Evolutionary conservation across 2,888 invertebrate species (phyloP).

Genomic region (Stramonita haemastoma): DNA sequence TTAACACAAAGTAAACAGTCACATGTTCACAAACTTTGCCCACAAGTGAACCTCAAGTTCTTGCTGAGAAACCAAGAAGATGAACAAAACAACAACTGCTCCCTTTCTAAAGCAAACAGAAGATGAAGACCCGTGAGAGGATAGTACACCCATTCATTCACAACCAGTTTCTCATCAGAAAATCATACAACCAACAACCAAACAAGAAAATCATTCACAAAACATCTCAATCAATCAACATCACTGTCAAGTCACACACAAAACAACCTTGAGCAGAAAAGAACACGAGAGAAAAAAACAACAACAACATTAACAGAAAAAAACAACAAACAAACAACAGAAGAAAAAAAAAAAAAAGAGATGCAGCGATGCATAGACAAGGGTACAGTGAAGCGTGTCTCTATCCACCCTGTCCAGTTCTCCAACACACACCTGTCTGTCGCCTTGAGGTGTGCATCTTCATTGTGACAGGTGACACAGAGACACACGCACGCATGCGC

Average conservation of each 20-base stretch:
- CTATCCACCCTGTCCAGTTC: slow-evolving; percentile 5
- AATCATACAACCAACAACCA: not conserved
- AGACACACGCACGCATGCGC: no score
- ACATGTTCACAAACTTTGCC: no score
- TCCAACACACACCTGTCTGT: slow-evolving; percentile 25
- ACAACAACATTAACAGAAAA: not conserved
- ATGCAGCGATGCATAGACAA: not conserved
- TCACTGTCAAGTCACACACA: no score
- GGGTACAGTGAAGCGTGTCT: not conserved
- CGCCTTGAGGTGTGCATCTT: slow-evolving; percentile 5
- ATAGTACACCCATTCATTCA: not conserved
- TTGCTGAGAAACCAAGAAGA: no score
- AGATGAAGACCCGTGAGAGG: no score
- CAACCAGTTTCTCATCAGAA: not conserved
- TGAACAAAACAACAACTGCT: no score
- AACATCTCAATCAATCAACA: not conserved
- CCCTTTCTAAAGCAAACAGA: no score
- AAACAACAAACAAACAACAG: not conserved
- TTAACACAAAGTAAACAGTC: no score
- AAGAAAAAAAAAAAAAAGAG: not conserved
- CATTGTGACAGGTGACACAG: slow-evolving; percentile 19
- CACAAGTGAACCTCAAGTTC: no score
- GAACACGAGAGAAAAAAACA: not conserved
- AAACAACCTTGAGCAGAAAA: not conserved
- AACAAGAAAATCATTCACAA: not conserved